Percentiles rank a stretch among this genome's conserved stretches.
phyloP scores from a whole-genome alignment of 2,888 invertebrate genomes.

The Patella depressa region DNA sequence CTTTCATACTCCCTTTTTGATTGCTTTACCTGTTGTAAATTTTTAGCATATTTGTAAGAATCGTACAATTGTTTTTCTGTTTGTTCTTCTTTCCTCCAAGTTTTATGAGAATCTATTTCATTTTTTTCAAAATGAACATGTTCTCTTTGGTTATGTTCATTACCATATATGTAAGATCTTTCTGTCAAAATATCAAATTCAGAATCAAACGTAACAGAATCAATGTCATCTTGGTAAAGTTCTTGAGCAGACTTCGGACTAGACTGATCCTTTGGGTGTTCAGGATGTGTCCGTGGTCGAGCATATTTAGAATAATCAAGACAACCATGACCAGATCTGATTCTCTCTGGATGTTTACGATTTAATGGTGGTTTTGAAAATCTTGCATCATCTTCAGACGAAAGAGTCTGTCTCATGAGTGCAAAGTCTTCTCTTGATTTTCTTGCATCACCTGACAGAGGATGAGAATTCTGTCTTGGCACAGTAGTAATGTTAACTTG shows the following conservation, averaged over 20 bases:
- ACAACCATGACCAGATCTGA: too few species aligned
- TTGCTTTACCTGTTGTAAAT: background rate
- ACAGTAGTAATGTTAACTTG: background rate
- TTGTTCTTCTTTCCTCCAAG: background rate
- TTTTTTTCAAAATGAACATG: background rate
- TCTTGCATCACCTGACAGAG: background rate
- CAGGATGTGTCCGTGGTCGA: background rate
- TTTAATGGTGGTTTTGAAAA: too few species aligned
- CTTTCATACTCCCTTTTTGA: background rate
- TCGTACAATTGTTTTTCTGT: background rate
- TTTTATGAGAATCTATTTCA: background rate
- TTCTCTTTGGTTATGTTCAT: background rate
- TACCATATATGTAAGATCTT: background rate
- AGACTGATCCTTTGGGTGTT: background rate
- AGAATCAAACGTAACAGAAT: background rate
- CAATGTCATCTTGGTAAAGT: constrained; percentile 4
- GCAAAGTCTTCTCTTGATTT: background rate
- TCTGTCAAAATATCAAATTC: background rate
- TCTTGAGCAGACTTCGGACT: background rate
- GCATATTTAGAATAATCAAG: too few species aligned
- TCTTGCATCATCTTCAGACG: background rate
- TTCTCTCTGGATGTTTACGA: too few species aligned
- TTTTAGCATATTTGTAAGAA: background rate
- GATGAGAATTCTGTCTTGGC: constrained; percentile 5
- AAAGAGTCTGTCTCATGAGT: background rate